Percentiles rank a stretch among this genome's conserved stretches.
Conservation (phyloP, 1,140 invertebrate species). For the Phenacoccus solenopsis region DNA sequence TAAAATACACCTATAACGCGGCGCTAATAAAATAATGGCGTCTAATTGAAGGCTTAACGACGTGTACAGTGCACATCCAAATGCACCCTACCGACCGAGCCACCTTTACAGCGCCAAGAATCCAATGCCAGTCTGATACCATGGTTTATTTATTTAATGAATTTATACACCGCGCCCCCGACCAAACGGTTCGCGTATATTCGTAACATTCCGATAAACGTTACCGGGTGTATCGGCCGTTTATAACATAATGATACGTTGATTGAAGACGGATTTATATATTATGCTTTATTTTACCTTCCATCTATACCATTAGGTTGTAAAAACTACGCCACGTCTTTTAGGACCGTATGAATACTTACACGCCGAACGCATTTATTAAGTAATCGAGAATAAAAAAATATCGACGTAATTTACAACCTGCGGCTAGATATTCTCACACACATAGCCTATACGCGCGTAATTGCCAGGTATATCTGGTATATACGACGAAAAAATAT, state of each 20-base stretch:
- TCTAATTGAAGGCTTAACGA: background rate
- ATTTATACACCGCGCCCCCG: background rate
- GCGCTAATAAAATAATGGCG: background rate
- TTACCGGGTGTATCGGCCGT: background rate
- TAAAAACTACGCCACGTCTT: background rate
- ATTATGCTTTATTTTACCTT: background rate
- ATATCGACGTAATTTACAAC: background rate
- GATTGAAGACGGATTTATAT: background rate
- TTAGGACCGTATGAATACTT: background rate
- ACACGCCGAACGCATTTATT: background rate
- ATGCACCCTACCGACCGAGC: too few species aligned
- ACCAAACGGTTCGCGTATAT: too few species aligned
- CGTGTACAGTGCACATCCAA: too few species aligned
- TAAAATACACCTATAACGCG: too few species aligned
- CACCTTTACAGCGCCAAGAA: too few species aligned
- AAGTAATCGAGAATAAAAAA: background rate
- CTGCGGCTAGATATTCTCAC: background rate
- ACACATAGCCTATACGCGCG: background rate
- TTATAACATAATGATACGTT: background rate
- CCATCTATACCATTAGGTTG: background rate
- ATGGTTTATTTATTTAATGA: slow-evolving; percentile 4
- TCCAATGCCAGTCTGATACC: background rate
- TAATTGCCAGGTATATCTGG: background rate
- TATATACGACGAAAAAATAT: too few species aligned
- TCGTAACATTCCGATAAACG: background rate